These are phyloP conservation scores for Egretta garzetta DNA, from an alignment of 2,113 vertebrate genomes.

Conservation along the genomic window DNA sequence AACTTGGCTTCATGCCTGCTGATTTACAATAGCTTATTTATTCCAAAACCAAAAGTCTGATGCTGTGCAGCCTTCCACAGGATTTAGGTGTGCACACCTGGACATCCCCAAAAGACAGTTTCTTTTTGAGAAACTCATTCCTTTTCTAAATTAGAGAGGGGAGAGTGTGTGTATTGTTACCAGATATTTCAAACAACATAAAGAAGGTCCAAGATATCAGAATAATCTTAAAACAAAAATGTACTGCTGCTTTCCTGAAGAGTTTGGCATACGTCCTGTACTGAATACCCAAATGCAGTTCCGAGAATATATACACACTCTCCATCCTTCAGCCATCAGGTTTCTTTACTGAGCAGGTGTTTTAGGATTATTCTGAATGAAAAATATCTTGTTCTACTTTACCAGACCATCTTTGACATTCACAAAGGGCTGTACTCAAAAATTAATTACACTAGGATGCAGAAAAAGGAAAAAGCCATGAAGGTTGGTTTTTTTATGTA, in stretches of 20 bases:
- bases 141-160: not conserved
- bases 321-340: not conserved
- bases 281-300: not conserved
- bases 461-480: not conserved
- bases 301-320: not conserved
- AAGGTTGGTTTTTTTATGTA: not conserved
- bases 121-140: not conserved
- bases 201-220: not conserved
- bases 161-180: not conserved
- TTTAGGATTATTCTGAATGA: not conserved
- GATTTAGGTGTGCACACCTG: constrained; percentile 1
- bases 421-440: not conserved
- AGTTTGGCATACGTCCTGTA: not conserved
- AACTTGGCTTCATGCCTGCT: constrained; percentile 43
- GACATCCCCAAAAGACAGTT: not conserved
- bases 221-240: constrained; percentile 9
- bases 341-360: not conserved
- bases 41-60: constrained; percentile 3
- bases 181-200: not conserved
- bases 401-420: not conserved
- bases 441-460: not conserved
- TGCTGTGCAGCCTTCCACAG: not conserved
- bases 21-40: constrained; percentile 39
- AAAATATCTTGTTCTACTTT: not conserved
- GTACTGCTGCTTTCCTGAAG: not conserved